These are phyloP conservation scores for Chloropsis hardwickii DNA, from an alignment of 2,113 vertebrate species.

Conservation along the genomic window DNA sequence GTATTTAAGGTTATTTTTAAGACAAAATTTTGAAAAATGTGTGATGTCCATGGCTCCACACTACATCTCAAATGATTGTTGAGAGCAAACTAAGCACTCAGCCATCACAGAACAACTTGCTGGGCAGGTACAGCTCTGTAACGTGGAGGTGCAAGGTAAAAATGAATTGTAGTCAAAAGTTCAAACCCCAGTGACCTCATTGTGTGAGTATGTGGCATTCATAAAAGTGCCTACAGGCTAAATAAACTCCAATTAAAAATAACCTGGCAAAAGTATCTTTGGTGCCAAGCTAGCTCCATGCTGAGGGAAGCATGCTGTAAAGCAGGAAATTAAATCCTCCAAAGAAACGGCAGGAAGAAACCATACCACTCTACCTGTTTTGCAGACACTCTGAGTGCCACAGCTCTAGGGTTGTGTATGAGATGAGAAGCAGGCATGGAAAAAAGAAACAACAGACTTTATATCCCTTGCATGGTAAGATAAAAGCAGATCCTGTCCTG, in stretches of 20 bases:
- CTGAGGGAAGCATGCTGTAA: background rate
- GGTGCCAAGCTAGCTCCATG: background rate
- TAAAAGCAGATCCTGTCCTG: background rate
- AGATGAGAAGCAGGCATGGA: background rate
- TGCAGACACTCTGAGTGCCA: background rate
- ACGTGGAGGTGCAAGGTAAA: background rate
- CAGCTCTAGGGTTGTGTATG: background rate
- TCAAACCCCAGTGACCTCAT: constrained; percentile 20
- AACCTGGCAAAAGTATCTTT: background rate
- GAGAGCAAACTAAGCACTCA: background rate
- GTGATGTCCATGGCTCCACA: background rate
- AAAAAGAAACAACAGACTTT: background rate
- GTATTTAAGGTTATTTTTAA: background rate
- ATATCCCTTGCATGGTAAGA: background rate
- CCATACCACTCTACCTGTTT: background rate
- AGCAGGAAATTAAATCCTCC: background rate
- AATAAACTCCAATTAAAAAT: background rate
- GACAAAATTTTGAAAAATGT: background rate
- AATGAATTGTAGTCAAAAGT: constrained; percentile 8
- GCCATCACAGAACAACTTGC: background rate
- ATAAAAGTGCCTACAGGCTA: background rate
- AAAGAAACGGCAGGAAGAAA: background rate
- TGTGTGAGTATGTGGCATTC: background rate
- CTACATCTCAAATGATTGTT: background rate
- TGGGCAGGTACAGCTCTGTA: background rate